Base-by-base conservation (phyloP, 1,140 invertebrate genomes). In the Mactra quadrangularis region DNA sequence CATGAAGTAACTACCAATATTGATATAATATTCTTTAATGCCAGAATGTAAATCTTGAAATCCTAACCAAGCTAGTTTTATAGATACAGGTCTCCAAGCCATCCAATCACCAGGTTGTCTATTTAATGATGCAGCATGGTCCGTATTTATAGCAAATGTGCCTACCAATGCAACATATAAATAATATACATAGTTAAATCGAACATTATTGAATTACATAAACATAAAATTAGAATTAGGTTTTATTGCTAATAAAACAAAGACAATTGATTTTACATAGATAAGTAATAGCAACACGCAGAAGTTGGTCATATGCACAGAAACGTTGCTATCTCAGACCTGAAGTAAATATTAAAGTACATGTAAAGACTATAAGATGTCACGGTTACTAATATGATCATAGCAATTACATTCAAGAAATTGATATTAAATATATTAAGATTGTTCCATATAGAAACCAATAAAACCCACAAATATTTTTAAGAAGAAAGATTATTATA, bases 41-140 rank as follows among this genome's bases (percentile, higher is more conserved):
- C 71, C 79, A 47, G 85, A 83, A 75, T 87, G 87, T 17, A 78
- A 22, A 81, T 87, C 87, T 31, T 62, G 27, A 47, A 87, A 87
- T 33, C 87, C 87, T 0, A 87, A 62, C 87, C 87, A 87, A 45
- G 85, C 79, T 17, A 87, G 57, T 19, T 72, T 70, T 0, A 87
- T 45, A 31, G 19, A 53, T n/a, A 57, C 57, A 2, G 9, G 22
- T 15, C 41, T 75, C 82, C 83, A 87, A 33, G 25, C 66, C 83
- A 87, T 87, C 75, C 79, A 82, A 0, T 64, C 70, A 22, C 45
- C 52, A 6, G 78, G 78, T 27, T 85, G 72, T 27, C 87, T 31
- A 19, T 68, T 19, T 52, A 87, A 74, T 1, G 29, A 27, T 7
- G 85, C 85, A 7, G 87, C 77, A 77, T 86, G 85, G 33, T 79